These are phyloP conservation scores for Priocnemis perturbator DNA, from an alignment of 2,888 invertebrate species.

Conservation along the genomic window DNA sequence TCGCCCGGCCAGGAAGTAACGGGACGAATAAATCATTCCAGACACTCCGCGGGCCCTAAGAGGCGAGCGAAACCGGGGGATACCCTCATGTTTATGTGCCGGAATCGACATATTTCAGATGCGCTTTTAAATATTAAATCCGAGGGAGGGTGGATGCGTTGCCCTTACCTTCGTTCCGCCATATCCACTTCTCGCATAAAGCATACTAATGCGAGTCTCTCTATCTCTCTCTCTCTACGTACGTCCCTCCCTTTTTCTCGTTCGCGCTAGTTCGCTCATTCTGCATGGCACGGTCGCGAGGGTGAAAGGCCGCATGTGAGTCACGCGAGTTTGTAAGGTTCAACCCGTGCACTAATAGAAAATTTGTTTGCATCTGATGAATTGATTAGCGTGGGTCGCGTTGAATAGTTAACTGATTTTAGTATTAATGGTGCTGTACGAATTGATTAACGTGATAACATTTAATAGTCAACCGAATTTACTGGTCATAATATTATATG, in stretches of 20 bases:
- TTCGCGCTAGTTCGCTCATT: no score
- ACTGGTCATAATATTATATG: no score
- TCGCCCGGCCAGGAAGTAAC: constrained; percentile 55
- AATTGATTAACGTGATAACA: no score
- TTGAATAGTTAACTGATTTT: no score
- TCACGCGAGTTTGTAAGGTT: no score
- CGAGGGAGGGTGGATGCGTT: constrained; percentile 51
- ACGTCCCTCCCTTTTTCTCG: neutral
- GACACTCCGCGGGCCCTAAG: constrained; percentile 45
- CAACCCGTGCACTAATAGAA: no score
- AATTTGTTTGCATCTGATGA: no score
- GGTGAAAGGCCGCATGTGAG: no score
- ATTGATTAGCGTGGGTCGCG: no score
- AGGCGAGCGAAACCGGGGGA: constrained; percentile 27
- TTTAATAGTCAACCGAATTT: no score
- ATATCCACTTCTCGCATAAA: constrained; percentile 37
- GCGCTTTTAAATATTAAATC: constrained; percentile 73
- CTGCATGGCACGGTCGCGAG: no score
- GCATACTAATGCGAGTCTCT: constrained; percentile 40
- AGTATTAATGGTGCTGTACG: no score
- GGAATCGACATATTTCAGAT: constrained; percentile 75
- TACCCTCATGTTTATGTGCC: constrained; percentile 70
- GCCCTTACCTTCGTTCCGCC: constrained; percentile 23
- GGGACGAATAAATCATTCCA: constrained; percentile 69
- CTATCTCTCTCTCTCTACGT: neutral